These are phyloP conservation scores for Branchellion lobata DNA, from an alignment of 2,888 invertebrate species.

Conservation along the genomic window DNA sequence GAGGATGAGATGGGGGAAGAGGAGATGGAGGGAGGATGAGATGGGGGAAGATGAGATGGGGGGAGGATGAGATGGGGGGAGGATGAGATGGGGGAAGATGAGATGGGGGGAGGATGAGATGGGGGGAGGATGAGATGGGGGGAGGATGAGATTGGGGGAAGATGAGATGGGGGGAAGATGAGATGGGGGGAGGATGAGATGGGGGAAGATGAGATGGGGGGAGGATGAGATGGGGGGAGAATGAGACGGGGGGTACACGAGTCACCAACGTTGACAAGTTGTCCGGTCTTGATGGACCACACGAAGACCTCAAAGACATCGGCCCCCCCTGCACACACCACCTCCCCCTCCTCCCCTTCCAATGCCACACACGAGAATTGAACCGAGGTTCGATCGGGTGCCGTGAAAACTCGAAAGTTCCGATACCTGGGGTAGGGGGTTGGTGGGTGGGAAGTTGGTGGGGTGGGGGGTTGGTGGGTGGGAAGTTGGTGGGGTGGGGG, in stretches of 20 bases:
- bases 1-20: too few relatives aligned
- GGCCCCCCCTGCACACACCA: slow-evolving; percentile 90
- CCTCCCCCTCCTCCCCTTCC: slow-evolving; percentile 84
- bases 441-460: background rate
- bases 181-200: background rate
- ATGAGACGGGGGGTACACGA: too few relatives aligned
- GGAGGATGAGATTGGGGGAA: background rate
- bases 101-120: background rate
- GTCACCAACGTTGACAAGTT: too few relatives aligned
- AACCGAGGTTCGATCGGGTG: slow-evolving; percentile 74
- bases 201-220: too few relatives aligned
- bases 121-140: background rate
- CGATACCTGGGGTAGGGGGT: slow-evolving; percentile 73
- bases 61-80: slow-evolving; percentile 4
- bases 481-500: too few relatives aligned
- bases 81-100: background rate
- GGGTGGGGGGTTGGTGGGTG: background rate
- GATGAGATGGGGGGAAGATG: too few relatives aligned
- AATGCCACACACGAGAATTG: slow-evolving; percentile 88
- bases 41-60: too few relatives aligned
- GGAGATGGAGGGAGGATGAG: too few relatives aligned
- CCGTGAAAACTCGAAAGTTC: slow-evolving; percentile 92
- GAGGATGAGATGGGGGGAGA: too few relatives aligned
- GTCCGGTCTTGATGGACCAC: slow-evolving; percentile 92
- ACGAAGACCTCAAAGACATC: slow-evolving; percentile 92